phyloP scores from a whole-genome alignment of 1,140 invertebrate genomes.

The Diorhabda carinulata region DNA sequence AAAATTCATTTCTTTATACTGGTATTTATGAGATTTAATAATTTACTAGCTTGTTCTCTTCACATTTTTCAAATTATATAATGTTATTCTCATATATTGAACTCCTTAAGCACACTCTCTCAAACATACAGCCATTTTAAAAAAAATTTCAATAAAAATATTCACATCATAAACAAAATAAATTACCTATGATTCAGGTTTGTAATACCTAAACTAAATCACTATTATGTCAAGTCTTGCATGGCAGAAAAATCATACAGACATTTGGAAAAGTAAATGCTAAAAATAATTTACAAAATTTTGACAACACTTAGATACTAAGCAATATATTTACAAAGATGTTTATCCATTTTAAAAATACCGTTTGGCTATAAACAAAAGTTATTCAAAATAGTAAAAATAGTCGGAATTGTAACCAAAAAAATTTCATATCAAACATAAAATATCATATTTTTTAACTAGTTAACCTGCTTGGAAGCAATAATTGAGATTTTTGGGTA shows the following conservation, averaged over 20 bases:
- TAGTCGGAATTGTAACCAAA: neutral
- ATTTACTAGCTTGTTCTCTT: no score
- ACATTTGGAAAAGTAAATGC: constrained; percentile 28
- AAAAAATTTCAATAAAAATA: constrained; percentile 33
- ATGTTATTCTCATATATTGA: no score
- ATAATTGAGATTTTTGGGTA: no score
- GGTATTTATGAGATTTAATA: no score
- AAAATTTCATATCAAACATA: no score
- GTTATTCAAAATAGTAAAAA: neutral
- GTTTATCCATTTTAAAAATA: constrained; percentile 27
- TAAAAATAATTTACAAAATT: constrained; percentile 38
- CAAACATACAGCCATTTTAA: constrained; percentile 34
- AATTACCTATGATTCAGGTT: constrained; percentile 39
- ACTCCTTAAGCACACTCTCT: constrained; percentile 24
- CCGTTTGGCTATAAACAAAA: constrained; percentile 27
- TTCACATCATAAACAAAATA: constrained; percentile 45
- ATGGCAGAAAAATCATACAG: constrained; percentile 30
- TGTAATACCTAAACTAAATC: constrained; percentile 44
- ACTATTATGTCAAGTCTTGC: constrained; percentile 45
- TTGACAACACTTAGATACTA: constrained; percentile 33
- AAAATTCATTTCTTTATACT: no score
- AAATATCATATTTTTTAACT: no score
- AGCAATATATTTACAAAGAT: constrained; percentile 45
- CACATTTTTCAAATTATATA: no score
- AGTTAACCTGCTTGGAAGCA: no score